Base-by-base conservation (phyloP, 2,113 vertebrate species). In the Rhinoptilus africanus region DNA sequence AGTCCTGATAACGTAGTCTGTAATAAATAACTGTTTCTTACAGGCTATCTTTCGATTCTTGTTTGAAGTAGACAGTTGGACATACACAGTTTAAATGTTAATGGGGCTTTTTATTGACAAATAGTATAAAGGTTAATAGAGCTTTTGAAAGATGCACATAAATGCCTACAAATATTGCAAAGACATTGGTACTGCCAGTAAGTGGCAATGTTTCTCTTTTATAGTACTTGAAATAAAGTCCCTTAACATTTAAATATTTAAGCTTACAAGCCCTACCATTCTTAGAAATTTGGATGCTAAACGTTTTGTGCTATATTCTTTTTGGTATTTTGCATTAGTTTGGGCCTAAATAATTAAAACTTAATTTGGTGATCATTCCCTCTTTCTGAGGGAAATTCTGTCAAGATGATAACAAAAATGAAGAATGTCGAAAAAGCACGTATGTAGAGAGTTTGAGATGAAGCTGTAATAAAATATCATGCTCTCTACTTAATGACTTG, bases 51-150 rank as follows among this genome's bases (percentile, higher is more conserved):
- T 96, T 89, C 56, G 50, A 82, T 88, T 96, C 86, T 69, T 96
- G 50, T 57, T 96, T 82, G 93, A 85, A 94, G 63, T 57, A 80
- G 84, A 76, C 73, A 72, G 79, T 92, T 92, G 91, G 92, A 77
- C 94, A 93, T 92, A 75, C 59, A 62, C 80, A 87, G 92, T 96
- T 96, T 87, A 97, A 97, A 97, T 96, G 89, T 95, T 97, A 96
- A 96, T 93, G 92, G 82, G 39, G 59, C 85, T 95, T 98, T 97
- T 97, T 96, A 97, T 95, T 84, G 96, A 96, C 74, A 76, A 95
- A 92, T 26, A 30, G 48, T 41, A 32, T 95, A 91, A 97, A 97
- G 96, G 94, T 97, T 96, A 95, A 94, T 73, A 92, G 94, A 94
- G 92, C 93, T 97, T 92, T 81, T 92, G 95, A 81, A 96, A 96